A percentile compares a stretch with the other conserved stretches of the same genome.
Conservation (phyloP, 2,888 invertebrate genomes). For the Cepaea hortensis region DNA sequence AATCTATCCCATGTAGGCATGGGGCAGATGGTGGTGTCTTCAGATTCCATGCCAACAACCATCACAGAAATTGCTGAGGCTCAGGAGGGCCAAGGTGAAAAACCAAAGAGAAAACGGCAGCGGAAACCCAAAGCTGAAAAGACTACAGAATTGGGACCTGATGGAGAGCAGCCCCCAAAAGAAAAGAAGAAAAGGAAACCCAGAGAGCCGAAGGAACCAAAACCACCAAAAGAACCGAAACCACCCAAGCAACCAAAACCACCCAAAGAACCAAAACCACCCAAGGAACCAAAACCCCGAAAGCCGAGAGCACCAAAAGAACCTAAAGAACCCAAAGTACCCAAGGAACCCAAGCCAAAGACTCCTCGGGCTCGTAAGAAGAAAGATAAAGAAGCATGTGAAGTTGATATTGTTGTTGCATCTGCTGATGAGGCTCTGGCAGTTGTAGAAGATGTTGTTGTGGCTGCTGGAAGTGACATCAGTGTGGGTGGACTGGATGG, state of each 20-base stretch:
- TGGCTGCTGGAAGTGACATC: slow-evolving; percentile 4
- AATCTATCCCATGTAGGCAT: slow-evolving; percentile 61
- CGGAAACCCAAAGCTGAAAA: slow-evolving; percentile 54
- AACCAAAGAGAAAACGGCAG: slow-evolving; percentile 59
- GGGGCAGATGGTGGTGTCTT: slow-evolving; percentile 53
- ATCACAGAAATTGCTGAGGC: slow-evolving; percentile 60
- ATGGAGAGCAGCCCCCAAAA: slow-evolving; percentile 51
- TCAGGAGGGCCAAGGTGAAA: slow-evolving; percentile 55
- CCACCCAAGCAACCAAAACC: slow-evolving; percentile 56
- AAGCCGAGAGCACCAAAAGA: slow-evolving; percentile 47
- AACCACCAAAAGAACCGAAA: slow-evolving; percentile 49
- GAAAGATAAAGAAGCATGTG: slow-evolving; percentile 49
- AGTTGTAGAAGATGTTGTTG: neutral
- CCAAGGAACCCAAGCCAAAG: slow-evolving; percentile 55
- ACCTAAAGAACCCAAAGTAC: slow-evolving; percentile 53
- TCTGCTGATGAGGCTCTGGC: neutral
- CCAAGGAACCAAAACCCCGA: slow-evolving; percentile 52
- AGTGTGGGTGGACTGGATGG: slow-evolving; percentile 15
- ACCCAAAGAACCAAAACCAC: slow-evolving; percentile 58
- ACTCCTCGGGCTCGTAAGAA: slow-evolving; percentile 56
- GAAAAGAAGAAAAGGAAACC: slow-evolving; percentile 54
- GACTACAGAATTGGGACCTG: slow-evolving; percentile 45
- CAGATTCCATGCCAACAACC: slow-evolving; percentile 61
- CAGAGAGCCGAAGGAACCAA: slow-evolving; percentile 52
- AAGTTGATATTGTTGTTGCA: neutral